These are phyloP conservation scores for Protobothrops mucrosquamatus DNA, from an alignment of 2,113 vertebrate species.

Conservation along the genomic window DNA sequence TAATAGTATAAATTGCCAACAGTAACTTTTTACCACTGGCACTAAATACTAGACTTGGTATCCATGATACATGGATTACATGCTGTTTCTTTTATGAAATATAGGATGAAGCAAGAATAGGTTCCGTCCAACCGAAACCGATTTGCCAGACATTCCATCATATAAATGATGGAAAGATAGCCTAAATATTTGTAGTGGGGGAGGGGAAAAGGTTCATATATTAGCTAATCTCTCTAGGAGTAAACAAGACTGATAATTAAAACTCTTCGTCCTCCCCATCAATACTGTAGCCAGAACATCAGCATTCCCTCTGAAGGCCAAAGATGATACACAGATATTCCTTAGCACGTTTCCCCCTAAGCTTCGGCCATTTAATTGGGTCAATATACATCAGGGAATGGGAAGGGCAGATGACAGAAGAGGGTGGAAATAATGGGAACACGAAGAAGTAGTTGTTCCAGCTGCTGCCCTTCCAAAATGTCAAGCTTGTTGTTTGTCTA, in stretches of 20 bases:
- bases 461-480: conserved; percentile 13
- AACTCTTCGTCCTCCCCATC: not conserved
- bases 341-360: not conserved
- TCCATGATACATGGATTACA: not conserved
- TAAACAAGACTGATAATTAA: not conserved
- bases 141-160: not conserved
- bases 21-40: not conserved
- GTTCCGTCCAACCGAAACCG: conserved; percentile 2
- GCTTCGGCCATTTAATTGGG: not conserved
- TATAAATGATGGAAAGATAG: not conserved
- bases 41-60: not conserved
- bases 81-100: not conserved
- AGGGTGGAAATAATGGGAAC: not conserved
- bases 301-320: not conserved
- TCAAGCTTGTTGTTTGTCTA: not conserved
- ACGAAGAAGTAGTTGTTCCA: not conserved
- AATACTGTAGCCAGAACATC: not conserved
- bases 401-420: not conserved
- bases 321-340: not conserved
- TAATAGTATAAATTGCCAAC: not conserved
- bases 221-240: not conserved
- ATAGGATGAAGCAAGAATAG: conserved; percentile 17
- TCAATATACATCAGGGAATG: not conserved
- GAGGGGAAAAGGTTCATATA: not conserved
- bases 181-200: not conserved